Percentiles rank a stretch among this genome's conserved stretches.
These are phyloP conservation scores for Listrodromus nycthemerus DNA, from an alignment of 2,888 invertebrate genomes.

Conservation along the genomic window DNA sequence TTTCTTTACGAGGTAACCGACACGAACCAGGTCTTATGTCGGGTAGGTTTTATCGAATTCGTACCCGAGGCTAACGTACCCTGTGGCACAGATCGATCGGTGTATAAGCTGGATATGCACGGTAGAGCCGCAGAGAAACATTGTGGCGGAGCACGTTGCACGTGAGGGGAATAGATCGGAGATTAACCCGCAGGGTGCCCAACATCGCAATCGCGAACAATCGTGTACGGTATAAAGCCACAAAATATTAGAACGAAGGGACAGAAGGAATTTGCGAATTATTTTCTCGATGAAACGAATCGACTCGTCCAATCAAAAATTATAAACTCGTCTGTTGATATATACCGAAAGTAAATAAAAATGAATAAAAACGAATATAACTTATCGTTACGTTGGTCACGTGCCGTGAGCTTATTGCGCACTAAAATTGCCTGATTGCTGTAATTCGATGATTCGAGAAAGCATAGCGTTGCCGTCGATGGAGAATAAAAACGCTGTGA, in stretches of 20 bases:
- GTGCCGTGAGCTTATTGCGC: not conserved
- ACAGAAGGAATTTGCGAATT: not conserved
- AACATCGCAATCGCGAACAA: not conserved
- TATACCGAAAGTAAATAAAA: not conserved
- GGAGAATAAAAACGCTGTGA: not conserved
- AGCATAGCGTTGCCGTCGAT: not conserved
- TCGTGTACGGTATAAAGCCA: not conserved
- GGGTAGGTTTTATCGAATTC: constrained; percentile 55
- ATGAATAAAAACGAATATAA: not conserved
- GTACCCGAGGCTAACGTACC: constrained; percentile 64
- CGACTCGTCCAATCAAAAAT: not conserved
- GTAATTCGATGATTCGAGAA: not conserved
- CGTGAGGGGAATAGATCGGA: constrained; percentile 8
- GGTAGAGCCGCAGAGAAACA: constrained; percentile 44
- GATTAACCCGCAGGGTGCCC: not conserved
- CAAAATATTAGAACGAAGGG: not conserved
- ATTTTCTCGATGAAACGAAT: not conserved
- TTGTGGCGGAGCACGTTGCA: constrained; percentile 50
- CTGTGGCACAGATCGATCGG: constrained; percentile 60
- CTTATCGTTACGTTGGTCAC: not conserved
- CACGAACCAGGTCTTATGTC: constrained; percentile 59
- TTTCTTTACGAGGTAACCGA: constrained; percentile 7
- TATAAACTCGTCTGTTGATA: not conserved
- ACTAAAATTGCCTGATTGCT: not conserved
- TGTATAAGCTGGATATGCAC: constrained; percentile 41